A percentile compares a stretch with the other conserved stretches of the same genome.
Conservation (phyloP, 1,140 invertebrate species). For the Sminthurinus signatus region DNA sequence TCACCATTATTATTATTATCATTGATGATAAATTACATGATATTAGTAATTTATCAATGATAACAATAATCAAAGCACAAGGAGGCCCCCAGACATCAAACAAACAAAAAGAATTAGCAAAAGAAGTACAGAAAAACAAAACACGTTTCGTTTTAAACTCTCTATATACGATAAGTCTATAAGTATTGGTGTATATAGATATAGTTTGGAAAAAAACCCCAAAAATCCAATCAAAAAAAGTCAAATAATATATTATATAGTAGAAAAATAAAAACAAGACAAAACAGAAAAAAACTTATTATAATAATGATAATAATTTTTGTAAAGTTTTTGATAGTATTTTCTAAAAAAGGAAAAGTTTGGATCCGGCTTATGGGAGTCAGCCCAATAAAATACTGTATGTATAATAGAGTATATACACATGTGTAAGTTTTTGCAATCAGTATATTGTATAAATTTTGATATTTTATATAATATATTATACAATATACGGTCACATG, state of each 20-base stretch:
- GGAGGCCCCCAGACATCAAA: slow-evolving; percentile 30
- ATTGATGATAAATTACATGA: background rate
- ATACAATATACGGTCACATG: too few species aligned
- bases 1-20: slow-evolving; percentile 3
- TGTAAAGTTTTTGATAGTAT: too few species aligned
- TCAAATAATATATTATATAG: background rate
- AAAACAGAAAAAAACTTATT: too few species aligned
- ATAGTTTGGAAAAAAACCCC: background rate
- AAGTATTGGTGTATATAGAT: too few species aligned
- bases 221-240: background rate
- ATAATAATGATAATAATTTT: too few species aligned
- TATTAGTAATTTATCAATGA: slow-evolving; percentile 6
- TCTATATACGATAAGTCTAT: too few species aligned
- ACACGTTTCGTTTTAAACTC: background rate
- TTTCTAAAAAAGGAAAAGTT: too few species aligned
- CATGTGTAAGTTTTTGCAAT: too few species aligned
- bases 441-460: too few species aligned
- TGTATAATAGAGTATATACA: too few species aligned
- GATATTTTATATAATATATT: too few species aligned
- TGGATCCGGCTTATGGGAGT: slow-evolving; percentile 18
- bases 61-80: slow-evolving; percentile 30
- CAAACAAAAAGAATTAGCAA: background rate
- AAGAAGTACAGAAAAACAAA: background rate
- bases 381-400: slow-evolving; percentile 17
- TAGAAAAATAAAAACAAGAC: background rate